Percentiles rank a stretch among this genome's conserved stretches.
Conservation (phyloP, 2,888 invertebrate species). For the Orthonychiurus folsomi region DNA sequence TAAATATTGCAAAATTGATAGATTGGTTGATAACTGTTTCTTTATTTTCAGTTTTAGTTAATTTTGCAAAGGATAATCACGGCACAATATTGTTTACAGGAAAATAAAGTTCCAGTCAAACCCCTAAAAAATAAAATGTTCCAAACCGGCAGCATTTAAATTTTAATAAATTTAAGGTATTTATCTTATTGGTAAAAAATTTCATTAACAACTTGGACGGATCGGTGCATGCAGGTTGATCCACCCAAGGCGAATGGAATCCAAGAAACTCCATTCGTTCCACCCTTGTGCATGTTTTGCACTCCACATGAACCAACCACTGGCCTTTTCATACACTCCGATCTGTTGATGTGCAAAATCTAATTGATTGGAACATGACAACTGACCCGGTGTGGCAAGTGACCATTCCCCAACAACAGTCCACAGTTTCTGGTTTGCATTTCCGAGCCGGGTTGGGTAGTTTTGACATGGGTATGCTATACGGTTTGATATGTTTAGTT, state of each 20-base stretch:
- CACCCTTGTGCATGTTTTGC: conserved; percentile 13
- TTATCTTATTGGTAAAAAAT: neutral
- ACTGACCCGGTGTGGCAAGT: conserved; percentile 26
- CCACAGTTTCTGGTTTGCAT: conserved; percentile 30
- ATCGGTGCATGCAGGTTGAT: neutral
- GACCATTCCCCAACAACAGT: conserved; percentile 39
- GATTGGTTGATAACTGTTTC: neutral
- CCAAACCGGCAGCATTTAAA: no score
- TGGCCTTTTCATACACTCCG: conserved; percentile 26
- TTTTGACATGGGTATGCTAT: neutral
- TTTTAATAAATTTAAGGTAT: neutral
- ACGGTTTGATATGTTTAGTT: neutral
- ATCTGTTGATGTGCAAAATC: conserved; percentile 31
- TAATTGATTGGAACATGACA: conserved; percentile 22
- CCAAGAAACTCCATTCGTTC: conserved; percentile 19
- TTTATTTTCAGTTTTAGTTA: no score
- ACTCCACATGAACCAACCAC: conserved; percentile 22
- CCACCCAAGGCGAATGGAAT: conserved; percentile 6
- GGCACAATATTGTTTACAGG: neutral
- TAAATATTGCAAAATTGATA: no score
- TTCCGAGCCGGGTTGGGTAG: conserved; percentile 6
- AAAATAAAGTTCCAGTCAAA: neutral
- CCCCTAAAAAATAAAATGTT: no score
- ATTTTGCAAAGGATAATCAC: no score
- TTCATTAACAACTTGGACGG: neutral